phyloP scores from a whole-genome alignment of 2,888 invertebrate species.

The Heliothis peltigera region DNA sequence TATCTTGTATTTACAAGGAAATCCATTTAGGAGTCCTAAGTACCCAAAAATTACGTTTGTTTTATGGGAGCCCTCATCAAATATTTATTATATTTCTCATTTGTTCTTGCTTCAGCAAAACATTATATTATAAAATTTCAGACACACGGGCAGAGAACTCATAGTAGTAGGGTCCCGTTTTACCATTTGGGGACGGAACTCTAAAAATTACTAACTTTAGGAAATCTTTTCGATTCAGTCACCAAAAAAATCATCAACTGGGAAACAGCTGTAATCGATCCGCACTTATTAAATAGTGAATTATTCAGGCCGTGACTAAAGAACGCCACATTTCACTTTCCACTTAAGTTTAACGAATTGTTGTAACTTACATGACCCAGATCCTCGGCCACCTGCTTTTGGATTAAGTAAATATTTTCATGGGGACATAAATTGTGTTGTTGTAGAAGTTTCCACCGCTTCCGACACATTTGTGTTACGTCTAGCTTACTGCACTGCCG shows the following conservation, averaged over 20 bases:
- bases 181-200: too few relatives aligned
- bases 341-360: slow-evolving; percentile 55
- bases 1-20: too few relatives aligned
- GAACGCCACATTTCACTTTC: slow-evolving; percentile 59
- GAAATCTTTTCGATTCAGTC: slow-evolving; percentile 29
- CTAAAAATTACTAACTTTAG: slow-evolving; percentile 23
- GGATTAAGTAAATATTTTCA: slow-evolving; percentile 44
- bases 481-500: slow-evolving; percentile 31
- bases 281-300: slow-evolving; percentile 56
- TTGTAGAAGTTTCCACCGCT: slow-evolving; percentile 32
- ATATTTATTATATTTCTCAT: too few relatives aligned
- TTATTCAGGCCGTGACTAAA: slow-evolving; percentile 64
- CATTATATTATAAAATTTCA: too few relatives aligned
- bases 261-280: slow-evolving; percentile 62
- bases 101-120: too few relatives aligned
- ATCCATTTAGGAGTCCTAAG: too few relatives aligned
- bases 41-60: too few relatives aligned
- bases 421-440: slow-evolving; percentile 40
- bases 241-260: slow-evolving; percentile 38
- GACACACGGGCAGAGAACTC: too few relatives aligned
- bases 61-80: too few relatives aligned
- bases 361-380: slow-evolving; percentile 55
- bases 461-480: slow-evolving; percentile 49
- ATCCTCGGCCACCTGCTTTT: slow-evolving; percentile 48
- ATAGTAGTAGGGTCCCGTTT: too few relatives aligned